Conservation (phyloP, 2,888 invertebrate genomes). For the Plebejus anna region DNA sequence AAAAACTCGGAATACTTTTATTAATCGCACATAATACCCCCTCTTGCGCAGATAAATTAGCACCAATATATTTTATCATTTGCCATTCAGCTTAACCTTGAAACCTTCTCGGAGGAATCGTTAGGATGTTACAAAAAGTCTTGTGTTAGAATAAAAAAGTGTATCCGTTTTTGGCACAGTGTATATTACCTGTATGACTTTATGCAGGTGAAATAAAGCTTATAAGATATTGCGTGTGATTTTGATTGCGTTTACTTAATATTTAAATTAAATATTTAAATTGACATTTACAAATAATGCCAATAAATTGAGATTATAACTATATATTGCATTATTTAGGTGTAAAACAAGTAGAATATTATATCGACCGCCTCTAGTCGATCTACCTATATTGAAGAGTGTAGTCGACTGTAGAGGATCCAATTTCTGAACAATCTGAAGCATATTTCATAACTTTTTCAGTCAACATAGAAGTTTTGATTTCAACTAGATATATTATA, state of each 20-base stretch:
- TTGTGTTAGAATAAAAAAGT: constrained; percentile 14
- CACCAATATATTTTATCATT: background rate
- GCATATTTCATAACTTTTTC: no score
- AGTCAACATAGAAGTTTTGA: no score
- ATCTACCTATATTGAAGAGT: no score
- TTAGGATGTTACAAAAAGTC: background rate
- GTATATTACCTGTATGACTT: background rate
- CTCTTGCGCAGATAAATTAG: constrained; percentile 12
- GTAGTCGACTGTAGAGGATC: no score
- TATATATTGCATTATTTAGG: background rate
- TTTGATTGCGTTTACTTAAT: background rate
- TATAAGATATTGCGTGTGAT: background rate
- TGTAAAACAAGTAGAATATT: no score
- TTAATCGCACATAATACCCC: constrained; percentile 12
- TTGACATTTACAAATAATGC: background rate
- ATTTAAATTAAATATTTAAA: background rate
- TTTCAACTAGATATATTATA: no score
- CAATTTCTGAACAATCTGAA: no score
- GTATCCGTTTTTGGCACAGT: background rate
- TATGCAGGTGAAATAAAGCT: background rate
- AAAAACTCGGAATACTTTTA: background rate
- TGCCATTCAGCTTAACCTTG: background rate
- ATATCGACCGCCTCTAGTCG: no score
- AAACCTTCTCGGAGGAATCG: constrained; percentile 1
- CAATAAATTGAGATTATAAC: background rate